Conservation (phyloP, 1,140 invertebrate species). For the Aphidius ervi region DNA sequence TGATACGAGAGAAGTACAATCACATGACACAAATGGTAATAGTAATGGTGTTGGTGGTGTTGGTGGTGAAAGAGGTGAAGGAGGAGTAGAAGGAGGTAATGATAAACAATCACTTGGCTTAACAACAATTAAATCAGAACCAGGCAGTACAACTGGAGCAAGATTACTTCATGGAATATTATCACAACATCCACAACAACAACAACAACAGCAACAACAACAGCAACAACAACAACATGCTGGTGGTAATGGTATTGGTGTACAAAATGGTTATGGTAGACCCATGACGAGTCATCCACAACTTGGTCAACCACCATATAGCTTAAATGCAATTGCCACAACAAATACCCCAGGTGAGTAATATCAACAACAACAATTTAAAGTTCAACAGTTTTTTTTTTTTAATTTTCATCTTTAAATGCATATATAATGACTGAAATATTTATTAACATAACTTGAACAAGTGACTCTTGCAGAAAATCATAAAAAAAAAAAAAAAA, state of each 20-base stretch:
- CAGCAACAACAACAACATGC: too few relatives aligned
- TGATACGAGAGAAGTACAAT: slow-evolving; percentile 52
- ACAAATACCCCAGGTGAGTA: slow-evolving; percentile 48
- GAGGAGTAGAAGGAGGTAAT: too few relatives aligned
- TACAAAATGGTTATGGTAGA: slow-evolving; percentile 47
- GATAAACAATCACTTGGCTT: slow-evolving; percentile 46
- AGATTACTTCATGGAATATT: slow-evolving; percentile 61
- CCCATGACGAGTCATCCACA: slow-evolving; percentile 46
- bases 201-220: slow-evolving; percentile 18
- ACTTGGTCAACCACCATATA: slow-evolving; percentile 47
- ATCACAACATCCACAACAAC: slow-evolving; percentile 55
- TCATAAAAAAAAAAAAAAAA: not conserved
- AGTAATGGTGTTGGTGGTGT: too few relatives aligned
- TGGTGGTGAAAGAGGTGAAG: too few relatives aligned
- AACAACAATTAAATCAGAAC: slow-evolving; percentile 49
- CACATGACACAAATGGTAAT: slow-evolving; percentile 36
- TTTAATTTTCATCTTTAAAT: not conserved
- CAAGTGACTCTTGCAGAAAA: not conserved
- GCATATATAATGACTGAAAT: not conserved
- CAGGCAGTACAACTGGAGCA: slow-evolving; percentile 45
- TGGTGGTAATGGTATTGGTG: slow-evolving; percentile 29
- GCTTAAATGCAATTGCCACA: slow-evolving; percentile 47
- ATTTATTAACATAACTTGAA: not conserved
- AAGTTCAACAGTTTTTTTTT: too few relatives aligned
- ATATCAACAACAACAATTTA: too few relatives aligned